These are phyloP conservation scores for Triops cancriformis DNA, from an alignment of 1,140 invertebrate species.

Conservation along the genomic window DNA sequence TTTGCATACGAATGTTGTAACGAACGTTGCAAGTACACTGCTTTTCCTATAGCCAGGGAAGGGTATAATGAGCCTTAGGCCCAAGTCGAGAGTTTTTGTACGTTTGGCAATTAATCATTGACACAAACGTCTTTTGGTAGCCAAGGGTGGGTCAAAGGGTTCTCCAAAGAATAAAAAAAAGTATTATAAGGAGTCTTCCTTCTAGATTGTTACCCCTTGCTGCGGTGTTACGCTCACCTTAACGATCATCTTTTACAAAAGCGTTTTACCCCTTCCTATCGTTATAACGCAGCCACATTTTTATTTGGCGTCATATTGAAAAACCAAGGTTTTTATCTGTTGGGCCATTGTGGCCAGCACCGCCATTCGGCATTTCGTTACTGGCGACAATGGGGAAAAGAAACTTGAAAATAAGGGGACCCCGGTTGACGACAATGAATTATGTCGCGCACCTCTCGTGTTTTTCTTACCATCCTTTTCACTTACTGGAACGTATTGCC, in stretches of 20 bases:
- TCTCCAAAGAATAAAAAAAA: not conserved
- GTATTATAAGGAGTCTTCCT: not conserved
- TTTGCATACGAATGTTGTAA: not conserved
- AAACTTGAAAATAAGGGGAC: not conserved
- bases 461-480: constrained; percentile 6
- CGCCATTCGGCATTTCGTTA: not conserved
- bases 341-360: not conserved
- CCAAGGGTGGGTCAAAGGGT: not conserved
- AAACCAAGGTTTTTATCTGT: not conserved
- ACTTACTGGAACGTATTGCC: not conserved
- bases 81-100: not conserved
- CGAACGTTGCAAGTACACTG: not conserved
- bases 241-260: constrained; percentile 5
- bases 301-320: constrained; percentile 14
- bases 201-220: not conserved
- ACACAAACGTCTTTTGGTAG: not conserved
- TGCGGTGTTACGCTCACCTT: constrained; percentile 5
- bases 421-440: constrained; percentile 2
- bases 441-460: not conserved
- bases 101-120: not conserved
- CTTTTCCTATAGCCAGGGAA: not conserved
- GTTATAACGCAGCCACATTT: not conserved
- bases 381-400: not conserved
- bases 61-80: not conserved
- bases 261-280: not conserved